Evolutionary conservation across 2,113 vertebrate species (phyloP).

Genomic region (Alectura lathami): DNA sequence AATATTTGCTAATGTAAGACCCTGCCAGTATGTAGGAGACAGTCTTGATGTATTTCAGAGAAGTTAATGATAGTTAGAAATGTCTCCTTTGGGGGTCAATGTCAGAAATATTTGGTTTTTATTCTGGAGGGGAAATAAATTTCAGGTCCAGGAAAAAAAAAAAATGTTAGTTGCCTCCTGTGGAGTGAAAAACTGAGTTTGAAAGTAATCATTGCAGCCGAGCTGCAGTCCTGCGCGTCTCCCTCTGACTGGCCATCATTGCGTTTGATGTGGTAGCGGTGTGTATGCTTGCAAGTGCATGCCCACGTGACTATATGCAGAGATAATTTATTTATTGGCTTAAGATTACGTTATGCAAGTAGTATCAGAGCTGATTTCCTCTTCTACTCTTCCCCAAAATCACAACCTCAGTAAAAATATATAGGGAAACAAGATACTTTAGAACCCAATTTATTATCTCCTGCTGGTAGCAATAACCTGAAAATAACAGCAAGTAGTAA

Average conservation of each 20-base stretch:
- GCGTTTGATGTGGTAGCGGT: background rate
- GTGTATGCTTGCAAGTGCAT: background rate
- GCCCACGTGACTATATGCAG: background rate
- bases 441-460: constrained; percentile 63
- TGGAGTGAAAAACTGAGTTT: background rate
- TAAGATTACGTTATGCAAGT: constrained; percentile 53
- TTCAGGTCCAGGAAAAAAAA: background rate
- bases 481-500: constrained; percentile 59
- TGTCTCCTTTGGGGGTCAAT: background rate
- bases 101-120: background rate
- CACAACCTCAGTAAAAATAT: constrained; percentile 44
- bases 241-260: background rate
- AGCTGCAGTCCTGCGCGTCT: background rate
- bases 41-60: background rate
- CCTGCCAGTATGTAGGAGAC: background rate
- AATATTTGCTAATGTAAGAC: background rate
- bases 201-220: background rate
- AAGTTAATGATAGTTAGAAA: background rate
- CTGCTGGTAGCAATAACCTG: constrained; percentile 57
- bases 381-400: constrained; percentile 3
- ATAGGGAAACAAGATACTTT: constrained; percentile 50
- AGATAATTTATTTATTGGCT: constrained; percentile 63
- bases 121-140: background rate
- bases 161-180: background rate
- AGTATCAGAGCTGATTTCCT: constrained; percentile 15